Evolutionary conservation across 2,888 invertebrate species (phyloP), one percentile per base, ranked within the genome.

Genomic region (Calameuta idolon): DNA sequence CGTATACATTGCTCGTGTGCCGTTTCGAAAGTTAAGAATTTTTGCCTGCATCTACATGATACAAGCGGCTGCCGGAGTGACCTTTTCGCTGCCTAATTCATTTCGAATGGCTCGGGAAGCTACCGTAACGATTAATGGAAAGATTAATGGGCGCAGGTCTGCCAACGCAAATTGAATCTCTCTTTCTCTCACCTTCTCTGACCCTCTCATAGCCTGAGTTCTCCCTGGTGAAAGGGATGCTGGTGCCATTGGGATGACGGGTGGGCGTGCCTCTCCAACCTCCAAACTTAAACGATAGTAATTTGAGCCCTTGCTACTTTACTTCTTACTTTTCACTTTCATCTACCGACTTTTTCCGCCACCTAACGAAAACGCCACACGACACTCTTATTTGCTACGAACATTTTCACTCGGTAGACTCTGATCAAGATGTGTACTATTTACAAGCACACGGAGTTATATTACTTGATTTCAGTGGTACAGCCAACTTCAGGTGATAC

Each of bases 101-200:
- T 55, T 55, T 55, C 55, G 55, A 55, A 55, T 55, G 55, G 23
- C 71, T 71, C 71, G 31, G 11, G 12, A 71, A 31, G 31, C 71
- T 71, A 71, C 71, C 71, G 71, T 31, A 71, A 71, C 71, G 71
- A 71, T 71, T 71, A 71, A 31, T 12, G 71, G 71, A 71, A 31
- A 71, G 71, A 71, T 71, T 71, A 71, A 71, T 71, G 71, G 71
- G 34, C 31, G 31, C 31, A 34, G 71, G 71, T 34, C 34, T 31
- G 33, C 33, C 71, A 34, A 71, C 31, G 12, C 34, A 71, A 71
- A 71, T 71, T 71, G 71, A 71, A 71, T 71, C 12, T 71, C 71
- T 71, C 71, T 34, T 71, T 71, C 71, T 71, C 71, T 71, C 71
- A 15, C 71, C 34, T 12, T 71, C 71, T 71, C 31, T 71, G 31